These are phyloP conservation scores for Caradrina kadenii DNA, from an alignment of 2,888 invertebrate species.

Conservation along the genomic window DNA sequence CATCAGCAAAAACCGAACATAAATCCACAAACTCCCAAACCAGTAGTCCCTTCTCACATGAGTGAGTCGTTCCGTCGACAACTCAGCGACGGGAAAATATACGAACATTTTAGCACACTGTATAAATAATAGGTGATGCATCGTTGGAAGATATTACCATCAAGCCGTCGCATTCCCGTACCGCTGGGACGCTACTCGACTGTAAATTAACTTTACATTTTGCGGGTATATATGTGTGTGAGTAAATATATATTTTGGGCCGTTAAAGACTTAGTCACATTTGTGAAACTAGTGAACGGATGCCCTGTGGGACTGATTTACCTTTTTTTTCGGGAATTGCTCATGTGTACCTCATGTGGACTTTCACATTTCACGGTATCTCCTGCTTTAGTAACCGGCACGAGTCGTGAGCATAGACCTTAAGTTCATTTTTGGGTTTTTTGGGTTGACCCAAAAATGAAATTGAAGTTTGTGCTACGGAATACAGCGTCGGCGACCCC, in stretches of 20 bases:
- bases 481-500: too few species aligned
- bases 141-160: constrained; percentile 8
- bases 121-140: constrained; percentile 4
- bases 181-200: constrained; percentile 6
- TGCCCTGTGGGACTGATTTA: not conserved
- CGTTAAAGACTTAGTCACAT: not conserved
- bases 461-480: too few species aligned
- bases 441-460: too few species aligned
- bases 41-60: constrained; percentile 2
- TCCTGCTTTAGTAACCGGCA: too few species aligned
- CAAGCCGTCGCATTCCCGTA: not conserved
- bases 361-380: too few species aligned
- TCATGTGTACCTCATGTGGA: too few species aligned
- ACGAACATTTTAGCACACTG: constrained; percentile 25
- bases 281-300: not conserved
- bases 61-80: constrained; percentile 2
- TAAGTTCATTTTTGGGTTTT: too few species aligned
- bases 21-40: constrained; percentile 6
- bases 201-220: constrained; percentile 18
- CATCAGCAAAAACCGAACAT: not conserved
- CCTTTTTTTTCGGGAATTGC: too few species aligned
- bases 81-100: constrained; percentile 9
- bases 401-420: too few species aligned
- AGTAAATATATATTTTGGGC: not conserved
- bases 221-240: not conserved